Evolutionary conservation across 2,888 invertebrate species (phyloP).

Genomic region (Pristionchus exspectatus): DNA sequence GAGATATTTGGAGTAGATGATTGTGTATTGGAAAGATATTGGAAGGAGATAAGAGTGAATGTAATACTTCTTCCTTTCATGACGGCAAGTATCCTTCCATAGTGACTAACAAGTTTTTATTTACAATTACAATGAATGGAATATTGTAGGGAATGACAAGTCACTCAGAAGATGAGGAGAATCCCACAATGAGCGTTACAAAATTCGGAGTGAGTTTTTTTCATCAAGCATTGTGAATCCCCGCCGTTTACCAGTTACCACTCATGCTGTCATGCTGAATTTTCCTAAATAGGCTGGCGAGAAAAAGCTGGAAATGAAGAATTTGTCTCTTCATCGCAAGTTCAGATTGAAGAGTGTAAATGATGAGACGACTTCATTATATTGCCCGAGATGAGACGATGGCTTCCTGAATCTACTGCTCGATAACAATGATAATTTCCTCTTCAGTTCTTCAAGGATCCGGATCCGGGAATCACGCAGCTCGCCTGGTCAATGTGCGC

Average conservation of each 20-base stretch:
- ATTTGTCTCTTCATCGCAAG: neutral
- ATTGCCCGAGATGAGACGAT: no score
- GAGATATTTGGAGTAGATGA: neutral
- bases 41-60: neutral
- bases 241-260: neutral
- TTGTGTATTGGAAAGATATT: neutral
- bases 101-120: no score
- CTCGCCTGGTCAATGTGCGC: conserved; percentile 56
- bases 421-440: neutral
- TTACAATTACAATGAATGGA: neutral
- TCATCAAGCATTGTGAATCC: neutral
- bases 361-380: no score
- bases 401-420: neutral
- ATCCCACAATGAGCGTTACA: conserved; percentile 14
- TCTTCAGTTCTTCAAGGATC: conserved; percentile 53
- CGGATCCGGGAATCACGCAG: conserved; percentile 61
- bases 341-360: neutral
- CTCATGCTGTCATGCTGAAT: no score
- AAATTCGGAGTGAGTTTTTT: conserved; percentile 4
- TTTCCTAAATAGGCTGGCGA: no score
- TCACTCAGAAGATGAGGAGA: conserved; percentile 34
- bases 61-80: neutral
- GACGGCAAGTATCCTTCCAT: no score
- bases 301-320: neutral
- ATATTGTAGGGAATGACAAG: conserved; percentile 2